phyloP scores from a whole-genome alignment of 2,797 vertebrate genomes.

The Myotis daubentonii region DNA sequence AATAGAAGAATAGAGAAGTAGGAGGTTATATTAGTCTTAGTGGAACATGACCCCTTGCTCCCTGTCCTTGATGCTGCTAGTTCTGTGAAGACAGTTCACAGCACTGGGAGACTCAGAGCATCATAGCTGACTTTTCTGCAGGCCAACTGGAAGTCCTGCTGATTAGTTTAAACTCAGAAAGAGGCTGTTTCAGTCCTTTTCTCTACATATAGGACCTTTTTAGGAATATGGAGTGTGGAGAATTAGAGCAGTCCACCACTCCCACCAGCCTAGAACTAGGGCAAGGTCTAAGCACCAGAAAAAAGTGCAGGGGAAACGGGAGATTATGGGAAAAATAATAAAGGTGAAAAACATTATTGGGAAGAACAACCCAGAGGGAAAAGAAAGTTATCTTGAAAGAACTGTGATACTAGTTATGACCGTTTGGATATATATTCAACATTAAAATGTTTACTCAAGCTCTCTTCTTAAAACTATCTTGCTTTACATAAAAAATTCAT shows the following conservation, averaged over 20 bases:
- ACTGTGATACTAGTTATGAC: slow-evolving; percentile 25
- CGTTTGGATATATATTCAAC: slow-evolving; percentile 7
- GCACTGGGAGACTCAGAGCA: slow-evolving; percentile 16
- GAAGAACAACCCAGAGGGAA: slow-evolving; percentile 18
- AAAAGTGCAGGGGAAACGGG: not conserved
- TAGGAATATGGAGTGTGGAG: slow-evolving; percentile 35
- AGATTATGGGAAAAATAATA: slow-evolving; percentile 12
- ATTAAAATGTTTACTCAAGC: not conserved
- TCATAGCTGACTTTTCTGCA: slow-evolving; percentile 46
- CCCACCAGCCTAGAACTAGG: slow-evolving; percentile 9
- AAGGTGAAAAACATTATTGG: slow-evolving; percentile 2
- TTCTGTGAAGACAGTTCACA: slow-evolving; percentile 60
- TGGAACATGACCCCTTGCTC: slow-evolving; percentile 61
- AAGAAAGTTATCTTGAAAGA: slow-evolving; percentile 24
- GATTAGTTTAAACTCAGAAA: slow-evolving; percentile 64
- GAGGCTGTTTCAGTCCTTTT: not conserved
- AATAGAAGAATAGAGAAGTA: slow-evolving; percentile 60
- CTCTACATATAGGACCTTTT: slow-evolving; percentile 38
- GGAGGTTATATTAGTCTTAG: slow-evolving; percentile 65
- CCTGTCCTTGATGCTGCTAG: slow-evolving; percentile 63
- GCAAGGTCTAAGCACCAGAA: not conserved
- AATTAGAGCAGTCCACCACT: not conserved
- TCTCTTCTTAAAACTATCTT: slow-evolving; percentile 34
- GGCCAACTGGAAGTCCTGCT: slow-evolving; percentile 5
- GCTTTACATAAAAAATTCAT: slow-evolving; percentile 42